Evolutionary conservation across 2,113 vertebrate genomes (phyloP).

Genomic region (Symphodus melops): DNA sequence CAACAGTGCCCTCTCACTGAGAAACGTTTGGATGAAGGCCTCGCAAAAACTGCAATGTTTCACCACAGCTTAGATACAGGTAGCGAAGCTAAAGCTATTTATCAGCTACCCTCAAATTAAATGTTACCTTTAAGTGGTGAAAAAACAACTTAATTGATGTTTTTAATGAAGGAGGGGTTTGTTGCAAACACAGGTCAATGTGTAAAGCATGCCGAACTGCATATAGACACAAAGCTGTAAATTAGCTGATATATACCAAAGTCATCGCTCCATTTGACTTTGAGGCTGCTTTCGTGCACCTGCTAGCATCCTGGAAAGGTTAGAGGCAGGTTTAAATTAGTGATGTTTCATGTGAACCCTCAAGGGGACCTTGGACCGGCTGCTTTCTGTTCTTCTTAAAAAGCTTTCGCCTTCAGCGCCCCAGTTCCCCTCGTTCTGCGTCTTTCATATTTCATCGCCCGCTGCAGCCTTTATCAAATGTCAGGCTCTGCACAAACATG

Average conservation of each 20-base stretch:
- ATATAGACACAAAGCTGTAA: no score
- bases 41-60: no score
- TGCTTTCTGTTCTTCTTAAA: slow-evolving; percentile 30
- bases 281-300: neutral
- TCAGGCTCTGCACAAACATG: slow-evolving; percentile 63
- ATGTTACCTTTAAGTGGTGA: no score
- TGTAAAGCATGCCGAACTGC: no score
- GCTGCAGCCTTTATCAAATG: slow-evolving; percentile 71
- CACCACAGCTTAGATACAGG: no score
- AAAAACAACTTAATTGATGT: no score
- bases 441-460: slow-evolving; percentile 57
- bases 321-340: neutral
- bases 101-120: no score
- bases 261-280: neutral
- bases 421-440: neutral
- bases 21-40: no score
- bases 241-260: neutral
- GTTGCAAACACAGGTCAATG: no score
- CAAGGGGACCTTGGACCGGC: slow-evolving; percentile 49
- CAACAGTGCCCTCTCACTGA: no score
- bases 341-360: slow-evolving; percentile 26
- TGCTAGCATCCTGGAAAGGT: neutral
- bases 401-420: slow-evolving; percentile 12
- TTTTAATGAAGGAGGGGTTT: no score
- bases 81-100: no score